Conservation (phyloP, 2,113 vertebrate genomes). For the Spea multiplicata region DNA sequence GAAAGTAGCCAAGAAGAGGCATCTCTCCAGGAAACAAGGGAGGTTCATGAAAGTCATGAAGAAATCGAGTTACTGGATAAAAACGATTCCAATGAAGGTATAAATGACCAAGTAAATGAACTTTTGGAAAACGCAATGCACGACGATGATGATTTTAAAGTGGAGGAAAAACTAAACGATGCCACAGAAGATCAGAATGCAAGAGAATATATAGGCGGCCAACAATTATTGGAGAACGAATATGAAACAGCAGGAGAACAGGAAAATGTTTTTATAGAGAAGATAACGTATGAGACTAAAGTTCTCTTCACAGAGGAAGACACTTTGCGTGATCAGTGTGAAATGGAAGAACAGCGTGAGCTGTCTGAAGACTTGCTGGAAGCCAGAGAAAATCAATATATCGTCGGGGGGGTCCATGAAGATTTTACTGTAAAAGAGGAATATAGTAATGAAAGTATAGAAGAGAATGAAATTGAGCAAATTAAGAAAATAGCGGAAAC, state of each 20-base stretch:
- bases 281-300: neutral
- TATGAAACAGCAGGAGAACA: neutral
- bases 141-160: neutral
- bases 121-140: neutral
- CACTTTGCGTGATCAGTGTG: neutral
- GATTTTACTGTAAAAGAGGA: neutral
- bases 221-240: neutral
- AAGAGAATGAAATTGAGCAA: neutral
- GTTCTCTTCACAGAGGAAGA: neutral
- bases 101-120: neutral
- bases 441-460: neutral
- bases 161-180: fast-evolving
- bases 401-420: too few relatives aligned
- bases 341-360: neutral
- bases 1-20: constrained; percentile 18
- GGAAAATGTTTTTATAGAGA: fast-evolving
- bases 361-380: too few relatives aligned
- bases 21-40: neutral
- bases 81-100: fast-evolving
- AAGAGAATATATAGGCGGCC: neutral
- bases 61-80: fast-evolving
- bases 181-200: neutral
- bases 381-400: too few relatives aligned
- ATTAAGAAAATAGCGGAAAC: neutral
- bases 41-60: neutral